phyloP scores from a whole-genome alignment of 2,113 vertebrate genomes.

The Polypterus bichir region DNA sequence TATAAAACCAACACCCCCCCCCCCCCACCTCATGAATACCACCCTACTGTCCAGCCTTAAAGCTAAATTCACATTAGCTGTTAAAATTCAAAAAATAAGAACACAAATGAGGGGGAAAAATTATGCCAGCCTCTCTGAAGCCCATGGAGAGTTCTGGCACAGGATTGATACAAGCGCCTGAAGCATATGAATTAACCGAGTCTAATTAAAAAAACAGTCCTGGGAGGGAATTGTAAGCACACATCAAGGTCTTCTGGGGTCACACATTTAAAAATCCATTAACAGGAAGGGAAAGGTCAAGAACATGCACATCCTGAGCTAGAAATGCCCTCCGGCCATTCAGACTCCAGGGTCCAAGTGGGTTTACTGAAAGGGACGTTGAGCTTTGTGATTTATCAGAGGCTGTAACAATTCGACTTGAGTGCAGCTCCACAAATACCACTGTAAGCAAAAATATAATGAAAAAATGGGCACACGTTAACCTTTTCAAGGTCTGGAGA shows the following conservation, averaged over 20 bases:
- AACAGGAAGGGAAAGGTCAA: slow-evolving; percentile 26
- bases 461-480: slow-evolving; percentile 24
- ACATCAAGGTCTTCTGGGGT: slow-evolving; percentile 4
- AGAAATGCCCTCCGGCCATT: slow-evolving; percentile 16
- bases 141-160: not conserved
- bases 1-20: too few relatives aligned
- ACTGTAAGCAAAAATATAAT: slow-evolving; percentile 20
- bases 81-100: too few relatives aligned
- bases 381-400: slow-evolving; percentile 25
- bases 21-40: too few relatives aligned
- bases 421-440: slow-evolving; percentile 34
- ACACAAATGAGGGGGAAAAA: too few relatives aligned
- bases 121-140: too few relatives aligned
- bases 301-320: slow-evolving; percentile 14
- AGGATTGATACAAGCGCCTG: not conserved
- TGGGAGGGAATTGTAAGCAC: slow-evolving; percentile 1
- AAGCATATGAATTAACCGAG: not conserved
- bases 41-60: too few relatives aligned
- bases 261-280: slow-evolving; percentile 28
- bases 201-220: slow-evolving; percentile 11
- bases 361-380: slow-evolving; percentile 27
- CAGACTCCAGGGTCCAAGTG: slow-evolving; percentile 25
- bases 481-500: slow-evolving; percentile 12
- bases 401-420: slow-evolving; percentile 32
- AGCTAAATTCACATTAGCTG: too few relatives aligned